These are phyloP conservation scores for Philopotamus ludificatus DNA, from an alignment of 1,140 invertebrate genomes.

Conservation along the genomic window DNA sequence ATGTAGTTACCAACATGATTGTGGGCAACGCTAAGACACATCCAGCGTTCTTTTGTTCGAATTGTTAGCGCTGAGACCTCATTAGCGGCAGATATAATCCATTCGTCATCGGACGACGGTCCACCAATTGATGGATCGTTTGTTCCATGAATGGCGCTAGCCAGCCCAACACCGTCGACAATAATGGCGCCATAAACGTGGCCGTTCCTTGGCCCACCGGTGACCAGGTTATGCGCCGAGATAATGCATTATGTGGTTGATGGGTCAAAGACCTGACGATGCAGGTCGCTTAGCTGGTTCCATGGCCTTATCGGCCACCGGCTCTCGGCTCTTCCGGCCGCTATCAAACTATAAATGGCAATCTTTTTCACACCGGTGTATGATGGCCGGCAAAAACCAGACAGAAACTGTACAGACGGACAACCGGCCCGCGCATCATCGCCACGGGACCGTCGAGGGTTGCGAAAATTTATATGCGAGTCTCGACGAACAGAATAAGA, in stretches of 20 bases:
- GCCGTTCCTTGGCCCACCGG: too few species aligned
- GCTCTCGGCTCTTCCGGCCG: constrained; percentile 19
- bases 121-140: too few species aligned
- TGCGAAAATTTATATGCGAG: neutral
- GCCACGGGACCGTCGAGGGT: too few species aligned
- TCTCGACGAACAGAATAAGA: neutral
- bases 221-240: constrained; percentile 1
- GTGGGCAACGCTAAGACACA: too few species aligned
- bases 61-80: too few species aligned
- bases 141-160: too few species aligned
- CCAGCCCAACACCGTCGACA: too few species aligned
- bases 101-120: too few species aligned
- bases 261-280: constrained; percentile 8
- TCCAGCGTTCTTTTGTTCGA: too few species aligned
- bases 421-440: neutral
- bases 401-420: neutral
- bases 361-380: constrained; percentile 7
- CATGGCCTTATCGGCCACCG: constrained; percentile 26
- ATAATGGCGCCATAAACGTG: too few species aligned
- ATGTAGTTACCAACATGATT: too few species aligned
- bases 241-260: constrained; percentile 2
- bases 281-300: constrained; percentile 4
- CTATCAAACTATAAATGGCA: constrained; percentile 29
- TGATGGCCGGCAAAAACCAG: neutral
- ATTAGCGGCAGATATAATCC: too few species aligned